Conservation (phyloP, 2,113 vertebrate species). For the Pseudorhombus dupliciocellatus region DNA sequence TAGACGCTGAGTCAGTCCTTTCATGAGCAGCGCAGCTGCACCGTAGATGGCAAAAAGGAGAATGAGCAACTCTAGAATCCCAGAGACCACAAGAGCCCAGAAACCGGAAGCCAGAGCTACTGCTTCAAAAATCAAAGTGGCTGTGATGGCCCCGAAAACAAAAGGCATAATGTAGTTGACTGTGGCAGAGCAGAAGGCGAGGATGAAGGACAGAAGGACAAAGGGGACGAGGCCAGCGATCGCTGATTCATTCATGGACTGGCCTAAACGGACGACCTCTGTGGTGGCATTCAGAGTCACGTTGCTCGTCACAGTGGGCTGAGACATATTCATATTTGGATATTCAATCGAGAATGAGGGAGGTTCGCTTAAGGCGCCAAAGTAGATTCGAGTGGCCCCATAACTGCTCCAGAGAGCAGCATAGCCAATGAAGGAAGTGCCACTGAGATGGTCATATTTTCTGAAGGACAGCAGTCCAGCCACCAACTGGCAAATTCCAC, state of each 20-base stretch:
- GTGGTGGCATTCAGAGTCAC: slow-evolving; percentile 27
- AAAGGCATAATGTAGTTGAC: slow-evolving; percentile 92
- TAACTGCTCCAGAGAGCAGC: slow-evolving; percentile 89
- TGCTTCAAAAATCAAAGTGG: slow-evolving; percentile 87
- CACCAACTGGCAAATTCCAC: slow-evolving; percentile 87
- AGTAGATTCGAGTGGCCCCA: slow-evolving; percentile 84
- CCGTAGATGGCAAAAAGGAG: slow-evolving; percentile 86
- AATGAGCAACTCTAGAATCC: slow-evolving; percentile 83
- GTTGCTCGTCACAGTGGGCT: background rate
- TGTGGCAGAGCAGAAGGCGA: slow-evolving; percentile 90
- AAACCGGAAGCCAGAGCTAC: slow-evolving; percentile 73
- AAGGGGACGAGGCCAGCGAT: slow-evolving; percentile 87
- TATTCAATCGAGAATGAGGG: background rate
- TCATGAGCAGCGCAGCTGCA: slow-evolving; percentile 83
- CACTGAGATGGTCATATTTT: slow-evolving; percentile 89
- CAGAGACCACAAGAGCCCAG: slow-evolving; percentile 86
- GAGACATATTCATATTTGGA: background rate
- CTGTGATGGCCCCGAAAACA: slow-evolving; percentile 86
- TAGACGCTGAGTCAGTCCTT: slow-evolving; percentile 87
- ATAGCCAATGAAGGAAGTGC: slow-evolving; percentile 87
- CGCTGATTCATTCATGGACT: slow-evolving; percentile 71
- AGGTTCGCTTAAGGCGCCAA: slow-evolving; percentile 49
- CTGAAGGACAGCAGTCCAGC: slow-evolving; percentile 88
- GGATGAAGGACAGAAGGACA: slow-evolving; percentile 84
- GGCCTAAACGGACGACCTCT: slow-evolving; percentile 5